These are phyloP conservation scores for Sebastes oblongus DNA, from an alignment of 2,797 vertebrate species.

Conservation along the genomic window DNA sequence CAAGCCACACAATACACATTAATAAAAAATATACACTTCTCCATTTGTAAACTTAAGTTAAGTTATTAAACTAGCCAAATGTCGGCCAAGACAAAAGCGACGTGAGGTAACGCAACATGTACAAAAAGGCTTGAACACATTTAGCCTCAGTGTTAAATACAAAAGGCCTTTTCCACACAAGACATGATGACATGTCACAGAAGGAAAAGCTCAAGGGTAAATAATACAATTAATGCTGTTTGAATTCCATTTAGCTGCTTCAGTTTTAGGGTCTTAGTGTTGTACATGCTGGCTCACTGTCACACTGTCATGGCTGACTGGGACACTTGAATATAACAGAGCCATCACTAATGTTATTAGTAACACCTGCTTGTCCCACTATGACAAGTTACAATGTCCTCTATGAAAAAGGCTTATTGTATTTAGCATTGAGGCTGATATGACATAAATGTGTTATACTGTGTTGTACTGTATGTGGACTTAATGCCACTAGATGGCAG, in stretches of 20 bases:
- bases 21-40: neutral
- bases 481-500: conserved; percentile 34
- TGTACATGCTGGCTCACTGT: neutral
- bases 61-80: neutral
- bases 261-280: neutral
- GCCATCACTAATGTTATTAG: neutral
- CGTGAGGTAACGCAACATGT: neutral
- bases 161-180: neutral
- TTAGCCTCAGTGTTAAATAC: neutral
- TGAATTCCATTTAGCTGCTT: neutral
- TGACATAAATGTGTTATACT: neutral
- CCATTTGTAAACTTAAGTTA: neutral
- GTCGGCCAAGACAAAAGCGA: no score
- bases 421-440: neutral
- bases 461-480: neutral
- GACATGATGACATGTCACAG: no score
- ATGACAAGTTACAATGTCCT: neutral
- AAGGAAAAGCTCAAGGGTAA: no score
- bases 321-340: neutral
- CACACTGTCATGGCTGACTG: neutral
- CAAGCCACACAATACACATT: neutral
- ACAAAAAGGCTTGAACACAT: neutral
- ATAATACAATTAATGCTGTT: no score
- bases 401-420: neutral
- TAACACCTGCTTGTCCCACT: neutral